A percentile compares a stretch with the other conserved stretches of the same genome.
Evolutionary conservation across 2,797 vertebrate species (phyloP).

Genomic region (Centropyge bicolor): DNA sequence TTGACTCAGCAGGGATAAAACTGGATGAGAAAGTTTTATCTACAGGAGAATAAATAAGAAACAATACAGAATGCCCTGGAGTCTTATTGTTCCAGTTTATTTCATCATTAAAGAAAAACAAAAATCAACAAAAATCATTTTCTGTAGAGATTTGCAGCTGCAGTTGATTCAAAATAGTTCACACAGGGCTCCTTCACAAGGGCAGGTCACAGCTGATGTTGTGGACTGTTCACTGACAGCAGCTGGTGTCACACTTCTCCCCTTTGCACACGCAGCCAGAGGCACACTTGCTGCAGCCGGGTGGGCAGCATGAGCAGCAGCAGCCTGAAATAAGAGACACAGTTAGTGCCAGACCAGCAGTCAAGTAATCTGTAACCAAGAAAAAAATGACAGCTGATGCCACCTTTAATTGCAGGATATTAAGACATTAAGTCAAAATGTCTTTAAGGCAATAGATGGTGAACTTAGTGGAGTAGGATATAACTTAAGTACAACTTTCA

Average conservation of each 20-base stretch:
- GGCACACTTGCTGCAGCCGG: conserved; percentile 92
- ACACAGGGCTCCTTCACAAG: neutral
- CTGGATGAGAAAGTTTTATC: too few species aligned
- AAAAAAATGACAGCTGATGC: too few species aligned
- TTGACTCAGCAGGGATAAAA: too few species aligned
- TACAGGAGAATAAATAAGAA: too few species aligned
- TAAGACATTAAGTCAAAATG: too few species aligned
- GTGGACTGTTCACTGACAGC: conserved; percentile 88
- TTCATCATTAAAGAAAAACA: conserved; percentile 35
- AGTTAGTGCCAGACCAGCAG: too few species aligned
- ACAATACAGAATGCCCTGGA: too few species aligned
- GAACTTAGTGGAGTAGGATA: too few species aligned
- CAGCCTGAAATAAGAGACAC: conserved; percentile 75
- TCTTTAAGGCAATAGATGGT: too few species aligned
- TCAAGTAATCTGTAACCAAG: too few species aligned
- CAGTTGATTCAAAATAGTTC: neutral
- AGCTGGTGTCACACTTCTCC: conserved; percentile 87
- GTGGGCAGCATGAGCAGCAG: conserved; percentile 91
- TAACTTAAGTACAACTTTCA: too few species aligned
- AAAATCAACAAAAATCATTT: neutral
- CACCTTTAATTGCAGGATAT: too few species aligned
- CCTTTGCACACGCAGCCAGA: conserved; percentile 93
- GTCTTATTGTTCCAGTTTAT: conserved; percentile 37
- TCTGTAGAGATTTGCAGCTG: neutral
- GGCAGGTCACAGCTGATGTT: neutral